Base-by-base conservation (phyloP, 2,888 invertebrate genomes). In the Pammene fasciana region DNA sequence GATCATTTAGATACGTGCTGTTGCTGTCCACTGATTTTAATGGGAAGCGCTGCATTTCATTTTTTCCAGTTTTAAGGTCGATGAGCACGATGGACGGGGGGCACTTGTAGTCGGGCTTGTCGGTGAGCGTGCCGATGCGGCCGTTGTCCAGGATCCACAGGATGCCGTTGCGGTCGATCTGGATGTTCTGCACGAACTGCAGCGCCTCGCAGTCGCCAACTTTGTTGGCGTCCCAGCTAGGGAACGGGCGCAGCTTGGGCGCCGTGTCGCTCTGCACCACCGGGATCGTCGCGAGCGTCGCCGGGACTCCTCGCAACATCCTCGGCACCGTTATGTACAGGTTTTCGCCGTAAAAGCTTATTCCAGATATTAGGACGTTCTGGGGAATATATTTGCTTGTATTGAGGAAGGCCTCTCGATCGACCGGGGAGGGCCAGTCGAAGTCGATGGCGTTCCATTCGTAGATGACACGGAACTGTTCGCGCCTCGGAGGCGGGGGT, bases 161-260 rank as follows among this genome's bases (percentile, higher is more conserved):
- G 11, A 95, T 86, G 5, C 96, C 96, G 72, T 93, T 93, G 3
- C 93, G 93, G 83, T 96, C 96, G 57, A 96, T 94, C 81, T 96
- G 96, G 74, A 96, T 89, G 75, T 95, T 95, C 83, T 96, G 96
- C 34, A 96, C 96, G 79, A 95, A 95, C 82, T 96, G 96, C 71
- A 97, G 88, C 0, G 95, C 94, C 14, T 88, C 84, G 84, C 96
- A 96, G 79, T 96, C 94, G 0, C 95, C 95, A 56, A 95, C 72
- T 16, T 86, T 85, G 80, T 96, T 96, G 89, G 94, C 94, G 26
- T 90, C 93, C 96, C 96, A 96, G 73, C 93, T 94, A 71, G 96
- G 96, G 83, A 94, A 96, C 4, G 96, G 95, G 65, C 93, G 93
- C 56, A 96, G 83, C 52, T 90, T 87, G 16, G 94, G 95, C 65